These are phyloP conservation scores for Danio kyathit DNA, from an alignment of 2,797 vertebrate species.

Conservation along the genomic window DNA sequence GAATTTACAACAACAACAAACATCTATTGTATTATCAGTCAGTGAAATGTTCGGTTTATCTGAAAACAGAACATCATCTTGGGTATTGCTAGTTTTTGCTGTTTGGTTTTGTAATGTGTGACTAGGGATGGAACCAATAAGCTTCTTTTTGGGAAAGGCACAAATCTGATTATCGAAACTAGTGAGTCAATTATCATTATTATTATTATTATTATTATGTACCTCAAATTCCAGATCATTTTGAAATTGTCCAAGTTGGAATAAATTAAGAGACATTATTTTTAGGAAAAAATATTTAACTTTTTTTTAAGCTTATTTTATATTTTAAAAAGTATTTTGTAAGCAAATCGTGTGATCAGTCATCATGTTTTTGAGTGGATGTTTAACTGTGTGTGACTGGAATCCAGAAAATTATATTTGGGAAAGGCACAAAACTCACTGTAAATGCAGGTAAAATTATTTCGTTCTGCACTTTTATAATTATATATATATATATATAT, in stretches of 20 bases:
- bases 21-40: no score
- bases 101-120: conserved; percentile 44
- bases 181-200: conserved; percentile 43
- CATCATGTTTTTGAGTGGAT: conserved; percentile 46
- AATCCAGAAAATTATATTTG: conserved; percentile 57
- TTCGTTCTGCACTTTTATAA: no score
- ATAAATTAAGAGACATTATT: background rate
- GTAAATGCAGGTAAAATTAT: conserved; percentile 14
- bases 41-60: background rate
- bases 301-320: no score
- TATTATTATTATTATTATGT: background rate
- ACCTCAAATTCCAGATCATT: background rate
- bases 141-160: conserved; percentile 52
- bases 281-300: background rate
- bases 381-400: conserved; percentile 56
- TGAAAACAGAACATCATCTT: no score
- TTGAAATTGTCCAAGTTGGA: background rate
- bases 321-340: no score
- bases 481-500: no score
- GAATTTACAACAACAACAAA: no score
- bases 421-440: conserved; percentile 56
- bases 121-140: conserved; percentile 32
- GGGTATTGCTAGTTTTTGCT: conserved; percentile 43
- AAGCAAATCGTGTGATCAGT: no score
- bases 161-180: conserved; percentile 39